Conservation (phyloP, 2,113 vertebrate genomes). For the Rhineura floridana region DNA sequence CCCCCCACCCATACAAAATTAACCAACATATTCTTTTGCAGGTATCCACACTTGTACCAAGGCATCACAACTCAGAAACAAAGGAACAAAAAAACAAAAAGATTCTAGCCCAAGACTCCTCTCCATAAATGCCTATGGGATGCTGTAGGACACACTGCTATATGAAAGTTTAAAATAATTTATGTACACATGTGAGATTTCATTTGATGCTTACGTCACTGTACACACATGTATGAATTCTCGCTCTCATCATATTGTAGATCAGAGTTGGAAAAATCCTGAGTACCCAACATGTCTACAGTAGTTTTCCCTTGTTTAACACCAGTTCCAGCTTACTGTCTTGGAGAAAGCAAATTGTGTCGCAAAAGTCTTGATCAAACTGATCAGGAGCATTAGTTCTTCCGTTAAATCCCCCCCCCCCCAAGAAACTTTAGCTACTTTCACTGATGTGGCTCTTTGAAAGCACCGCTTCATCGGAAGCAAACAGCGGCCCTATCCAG, state of each 20-base stretch:
- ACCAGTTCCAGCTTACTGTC: background rate
- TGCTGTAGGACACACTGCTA: no score
- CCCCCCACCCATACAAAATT: no score
- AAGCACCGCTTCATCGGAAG: background rate
- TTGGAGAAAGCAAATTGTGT: background rate
- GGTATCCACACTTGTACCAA: no score
- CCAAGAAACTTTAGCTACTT: background rate
- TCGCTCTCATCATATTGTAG: background rate
- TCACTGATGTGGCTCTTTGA: background rate
- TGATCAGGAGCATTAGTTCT: background rate
- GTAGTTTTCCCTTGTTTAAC: background rate
- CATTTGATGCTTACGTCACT: background rate
- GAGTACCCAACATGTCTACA: background rate
- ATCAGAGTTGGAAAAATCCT: background rate
- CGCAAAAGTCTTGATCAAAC: background rate
- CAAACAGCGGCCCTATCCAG: background rate
- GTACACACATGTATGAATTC: background rate
- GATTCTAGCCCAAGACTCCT: no score
- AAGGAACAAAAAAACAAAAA: no score
- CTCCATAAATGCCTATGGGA: no score
- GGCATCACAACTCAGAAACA: no score
- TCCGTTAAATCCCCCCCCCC: background rate
- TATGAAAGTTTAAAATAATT: background rate
- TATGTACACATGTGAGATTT: background rate
- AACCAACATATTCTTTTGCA: no score